phyloP scores from a whole-genome alignment of 2,113 vertebrate genomes.

The Cyprinodon brontotheroides region DNA sequence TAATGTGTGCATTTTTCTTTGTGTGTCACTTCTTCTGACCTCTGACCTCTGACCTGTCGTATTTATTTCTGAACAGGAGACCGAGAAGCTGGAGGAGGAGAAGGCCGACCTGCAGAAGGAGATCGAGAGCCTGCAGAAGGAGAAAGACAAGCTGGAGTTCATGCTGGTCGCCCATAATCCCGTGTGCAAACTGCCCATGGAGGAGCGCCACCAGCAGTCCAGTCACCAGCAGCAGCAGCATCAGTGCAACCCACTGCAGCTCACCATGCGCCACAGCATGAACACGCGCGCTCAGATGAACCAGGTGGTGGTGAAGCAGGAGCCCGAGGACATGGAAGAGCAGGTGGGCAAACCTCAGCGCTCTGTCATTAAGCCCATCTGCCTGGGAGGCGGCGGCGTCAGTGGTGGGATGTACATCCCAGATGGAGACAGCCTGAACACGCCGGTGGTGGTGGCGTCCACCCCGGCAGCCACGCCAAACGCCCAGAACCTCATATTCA shows the following conservation, averaged over 20 bases:
- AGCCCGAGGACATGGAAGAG: conserved; percentile 85
- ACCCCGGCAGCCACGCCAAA: conserved; percentile 93
- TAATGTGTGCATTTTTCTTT: no score
- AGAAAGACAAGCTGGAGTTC: conserved; percentile 99
- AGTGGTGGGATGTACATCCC: conserved; percentile 86
- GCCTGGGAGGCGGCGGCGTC: conserved; percentile 84
- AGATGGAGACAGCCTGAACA: conserved; percentile 96
- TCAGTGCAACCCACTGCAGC: conserved; percentile 78
- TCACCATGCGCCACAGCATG: conserved; percentile 81
- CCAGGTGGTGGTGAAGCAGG: conserved; percentile 92
- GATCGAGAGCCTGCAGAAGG: conserved; percentile 94
- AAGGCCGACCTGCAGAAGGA: conserved; percentile 96
- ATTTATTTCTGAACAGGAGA: conserved; percentile 83
- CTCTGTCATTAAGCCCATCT: conserved; percentile 98
- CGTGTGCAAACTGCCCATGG: conserved; percentile 91
- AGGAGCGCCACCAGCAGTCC: conserved; percentile 78
- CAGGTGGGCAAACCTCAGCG: conserved; percentile 84
- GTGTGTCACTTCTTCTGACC: no score
- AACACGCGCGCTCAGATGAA: conserved; percentile 59
- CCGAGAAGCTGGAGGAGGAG: conserved; percentile 96
- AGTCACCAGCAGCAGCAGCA: conserved; percentile 71
- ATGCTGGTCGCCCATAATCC: conserved; percentile 97
- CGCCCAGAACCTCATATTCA: conserved; percentile 96
- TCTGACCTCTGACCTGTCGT: not conserved
- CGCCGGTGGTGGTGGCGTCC: conserved; percentile 94